Percentiles rank a stretch among this genome's conserved stretches.
Evolutionary conservation across 2,888 invertebrate genomes (phyloP).

Genomic region (Macaria notata): DNA sequence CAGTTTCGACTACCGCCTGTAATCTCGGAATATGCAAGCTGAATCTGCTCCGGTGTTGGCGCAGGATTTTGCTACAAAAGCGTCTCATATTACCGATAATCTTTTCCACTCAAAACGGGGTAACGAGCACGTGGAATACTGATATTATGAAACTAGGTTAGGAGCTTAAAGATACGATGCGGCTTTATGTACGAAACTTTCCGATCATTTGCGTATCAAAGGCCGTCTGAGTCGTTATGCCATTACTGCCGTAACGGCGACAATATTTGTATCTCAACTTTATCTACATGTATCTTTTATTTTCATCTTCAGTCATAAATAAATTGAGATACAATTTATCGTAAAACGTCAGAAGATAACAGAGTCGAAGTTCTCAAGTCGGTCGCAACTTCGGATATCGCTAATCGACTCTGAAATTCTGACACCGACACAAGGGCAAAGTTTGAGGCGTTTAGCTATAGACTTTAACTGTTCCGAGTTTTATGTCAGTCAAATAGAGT

Average conservation of each 20-base stretch:
- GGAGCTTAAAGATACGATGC: background rate
- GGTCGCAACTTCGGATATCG: conserved; percentile 11
- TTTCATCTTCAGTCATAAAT: conserved; percentile 16
- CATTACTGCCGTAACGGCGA: background rate
- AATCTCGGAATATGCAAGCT: conserved; percentile 6
- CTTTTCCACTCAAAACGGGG: conserved; percentile 1
- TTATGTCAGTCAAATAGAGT: conserved; percentile 18
- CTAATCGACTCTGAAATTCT: conserved; percentile 21
- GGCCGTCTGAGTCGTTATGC: conserved; percentile 1
- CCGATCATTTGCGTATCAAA: conserved; percentile 4
- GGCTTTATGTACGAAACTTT: conserved; percentile 9
- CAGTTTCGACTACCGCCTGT: conserved; percentile 3
- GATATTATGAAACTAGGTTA: conserved; percentile 10
- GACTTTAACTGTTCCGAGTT: conserved; percentile 1
- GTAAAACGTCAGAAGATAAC: conserved; percentile 15
- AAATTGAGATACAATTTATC: conserved; percentile 16
- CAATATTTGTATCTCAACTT: conserved; percentile 5
- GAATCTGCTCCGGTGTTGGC: conserved; percentile 8
- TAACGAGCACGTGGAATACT: conserved; percentile 8
- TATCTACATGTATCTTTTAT: conserved; percentile 9
- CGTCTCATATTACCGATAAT: conserved; percentile 9
- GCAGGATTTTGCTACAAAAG: background rate
- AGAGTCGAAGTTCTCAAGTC: conserved; percentile 11
- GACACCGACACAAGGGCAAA: conserved; percentile 7
- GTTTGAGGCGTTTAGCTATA: conserved; percentile 3